Conservation (phyloP, 2,113 vertebrate genomes). For the Brachionichthys hirsutus region DNA sequence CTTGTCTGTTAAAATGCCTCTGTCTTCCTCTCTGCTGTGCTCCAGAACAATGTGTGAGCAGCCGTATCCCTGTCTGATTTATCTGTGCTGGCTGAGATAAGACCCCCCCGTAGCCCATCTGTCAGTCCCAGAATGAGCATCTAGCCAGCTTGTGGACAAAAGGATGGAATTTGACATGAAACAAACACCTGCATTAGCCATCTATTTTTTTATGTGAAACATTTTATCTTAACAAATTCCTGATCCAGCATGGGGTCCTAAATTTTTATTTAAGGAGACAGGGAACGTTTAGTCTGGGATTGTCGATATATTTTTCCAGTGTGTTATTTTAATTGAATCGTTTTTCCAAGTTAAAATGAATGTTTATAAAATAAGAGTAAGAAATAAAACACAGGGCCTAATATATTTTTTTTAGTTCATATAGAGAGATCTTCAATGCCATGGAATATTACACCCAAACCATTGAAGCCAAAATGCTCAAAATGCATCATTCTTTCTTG, state of each 20-base stretch:
- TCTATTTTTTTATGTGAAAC: conserved; percentile 3
- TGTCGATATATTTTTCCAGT: conserved; percentile 1
- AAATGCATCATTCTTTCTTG: not conserved
- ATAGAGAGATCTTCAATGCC: not conserved
- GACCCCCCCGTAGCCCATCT: conserved; percentile 44
- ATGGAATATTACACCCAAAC: not conserved
- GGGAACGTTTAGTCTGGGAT: too few species aligned
- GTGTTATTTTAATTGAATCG: too few species aligned
- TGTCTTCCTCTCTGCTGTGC: conserved; percentile 32
- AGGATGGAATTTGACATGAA: conserved; percentile 40
- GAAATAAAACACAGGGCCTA: too few species aligned
- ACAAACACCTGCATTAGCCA: conserved; percentile 21
- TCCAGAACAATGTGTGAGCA: conserved; percentile 42
- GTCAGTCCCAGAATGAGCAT: conserved; percentile 71
- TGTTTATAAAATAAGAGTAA: not conserved
- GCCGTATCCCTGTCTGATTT: conserved; percentile 70
- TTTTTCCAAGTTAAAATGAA: conserved; percentile 16
- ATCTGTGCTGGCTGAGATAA: conserved; percentile 75
- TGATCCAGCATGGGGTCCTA: too few species aligned
- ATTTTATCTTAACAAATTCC: too few species aligned
- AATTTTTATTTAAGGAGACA: too few species aligned
- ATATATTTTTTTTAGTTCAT: too few species aligned
- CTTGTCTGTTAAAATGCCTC: conserved; percentile 53
- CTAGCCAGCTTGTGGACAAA: conserved; percentile 39
- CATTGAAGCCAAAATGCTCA: not conserved